phyloP scores from a whole-genome alignment of 1,140 invertebrate species.

The Saccostrea glomerata region DNA sequence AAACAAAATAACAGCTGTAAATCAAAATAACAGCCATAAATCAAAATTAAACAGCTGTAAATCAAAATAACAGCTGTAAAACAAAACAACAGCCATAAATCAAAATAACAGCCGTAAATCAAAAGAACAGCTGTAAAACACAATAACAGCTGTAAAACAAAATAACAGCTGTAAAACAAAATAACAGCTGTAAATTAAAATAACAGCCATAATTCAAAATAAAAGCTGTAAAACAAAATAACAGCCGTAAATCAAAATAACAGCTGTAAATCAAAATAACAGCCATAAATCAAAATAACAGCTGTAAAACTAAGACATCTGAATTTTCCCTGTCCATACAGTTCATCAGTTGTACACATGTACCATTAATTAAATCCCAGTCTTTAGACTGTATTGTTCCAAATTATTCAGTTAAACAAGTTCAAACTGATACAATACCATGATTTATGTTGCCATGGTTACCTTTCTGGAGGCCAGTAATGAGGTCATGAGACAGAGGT shows the following conservation, averaged over 20 bases:
- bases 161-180: not conserved
- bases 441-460: conserved; percentile 35
- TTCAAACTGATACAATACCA: too few relatives aligned
- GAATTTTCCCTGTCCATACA: too few relatives aligned
- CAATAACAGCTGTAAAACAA: not conserved
- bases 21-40: too few relatives aligned
- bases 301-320: not conserved
- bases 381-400: too few relatives aligned
- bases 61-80: too few relatives aligned
- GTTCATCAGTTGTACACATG: too few relatives aligned
- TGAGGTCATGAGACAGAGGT: conserved; percentile 87
- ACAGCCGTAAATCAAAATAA: not conserved
- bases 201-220: not conserved
- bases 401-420: too few relatives aligned
- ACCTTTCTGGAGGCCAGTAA: conserved; percentile 82
- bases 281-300: not conserved
- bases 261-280: not conserved
- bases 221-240: not conserved
- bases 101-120: conserved; percentile 68
- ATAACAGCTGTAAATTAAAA: not conserved
- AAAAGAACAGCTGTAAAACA: not conserved
- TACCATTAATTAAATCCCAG: too few relatives aligned
- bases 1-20: not conserved
- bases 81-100: too few relatives aligned
- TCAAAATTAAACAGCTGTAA: too few relatives aligned